A percentile compares a stretch with the other conserved stretches of the same genome.
Conservation (phyloP, 1,140 invertebrate species). For the Camponotus vicinus region DNA sequence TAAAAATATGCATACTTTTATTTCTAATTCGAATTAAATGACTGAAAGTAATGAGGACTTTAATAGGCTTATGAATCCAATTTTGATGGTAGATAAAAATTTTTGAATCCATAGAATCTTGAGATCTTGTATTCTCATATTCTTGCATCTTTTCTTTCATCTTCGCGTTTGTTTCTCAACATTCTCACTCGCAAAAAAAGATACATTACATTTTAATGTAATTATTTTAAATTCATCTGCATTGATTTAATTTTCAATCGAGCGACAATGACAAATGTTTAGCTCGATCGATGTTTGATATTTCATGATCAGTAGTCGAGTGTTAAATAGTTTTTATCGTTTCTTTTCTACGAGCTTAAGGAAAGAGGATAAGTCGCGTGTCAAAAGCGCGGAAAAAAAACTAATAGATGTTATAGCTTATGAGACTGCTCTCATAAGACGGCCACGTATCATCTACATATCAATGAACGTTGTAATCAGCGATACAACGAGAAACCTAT, state of each 20-base stretch:
- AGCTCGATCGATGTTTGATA: background rate
- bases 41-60: background rate
- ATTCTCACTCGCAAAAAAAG: background rate
- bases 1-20: background rate
- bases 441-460: constrained; percentile 80
- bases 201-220: background rate
- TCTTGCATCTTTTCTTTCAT: background rate
- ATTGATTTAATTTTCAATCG: background rate
- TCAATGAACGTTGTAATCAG: constrained; percentile 81
- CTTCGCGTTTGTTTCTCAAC: background rate
- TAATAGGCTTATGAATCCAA: background rate
- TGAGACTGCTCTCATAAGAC: constrained; percentile 40
- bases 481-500: constrained; percentile 79
- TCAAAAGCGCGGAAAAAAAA: constrained; percentile 9
- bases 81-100: background rate
- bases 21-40: background rate
- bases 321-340: constrained; percentile 3
- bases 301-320: background rate
- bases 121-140: background rate
- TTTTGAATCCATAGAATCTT: background rate
- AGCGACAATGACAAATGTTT: background rate
- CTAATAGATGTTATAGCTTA: constrained; percentile 48
- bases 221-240: background rate
- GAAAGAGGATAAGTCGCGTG: background rate
- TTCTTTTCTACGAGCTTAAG: constrained; percentile 28